Conservation (phyloP, 2,888 invertebrate species). For the Lissonota sp. region DNA sequence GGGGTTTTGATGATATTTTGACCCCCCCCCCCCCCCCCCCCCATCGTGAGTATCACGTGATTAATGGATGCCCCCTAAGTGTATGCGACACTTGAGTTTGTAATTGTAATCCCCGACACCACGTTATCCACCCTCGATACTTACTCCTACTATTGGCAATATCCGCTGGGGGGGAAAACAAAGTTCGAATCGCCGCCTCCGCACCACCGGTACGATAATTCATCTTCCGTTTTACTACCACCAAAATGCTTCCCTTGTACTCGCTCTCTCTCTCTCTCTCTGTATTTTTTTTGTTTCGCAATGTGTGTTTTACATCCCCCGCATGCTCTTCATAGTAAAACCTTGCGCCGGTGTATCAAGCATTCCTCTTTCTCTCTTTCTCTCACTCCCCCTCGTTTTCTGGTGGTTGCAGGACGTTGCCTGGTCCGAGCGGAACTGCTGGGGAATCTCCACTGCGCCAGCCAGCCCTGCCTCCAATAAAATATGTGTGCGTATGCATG, state of each 20-base stretch:
- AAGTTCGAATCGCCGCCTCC: constrained; percentile 20
- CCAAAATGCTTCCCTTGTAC: constrained; percentile 30
- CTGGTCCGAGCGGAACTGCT: constrained; percentile 61
- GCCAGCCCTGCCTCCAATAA: constrained; percentile 60
- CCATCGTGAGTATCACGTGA: too few species aligned
- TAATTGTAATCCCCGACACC: neutral
- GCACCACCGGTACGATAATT: constrained; percentile 54
- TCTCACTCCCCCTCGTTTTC: neutral
- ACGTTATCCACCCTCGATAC: constrained; percentile 18
- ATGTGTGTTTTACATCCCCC: constrained; percentile 23
- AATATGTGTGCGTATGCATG: constrained; percentile 6
- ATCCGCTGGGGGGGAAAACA: constrained; percentile 11
- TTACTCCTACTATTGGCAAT: constrained; percentile 24
- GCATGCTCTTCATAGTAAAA: constrained; percentile 12
- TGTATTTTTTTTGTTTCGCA: constrained; percentile 13
- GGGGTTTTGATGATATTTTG: too few species aligned
- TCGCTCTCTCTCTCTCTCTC: constrained; percentile 1
- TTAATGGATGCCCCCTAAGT: too few species aligned
- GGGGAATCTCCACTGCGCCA: constrained; percentile 65
- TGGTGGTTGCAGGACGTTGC: constrained; percentile 60
- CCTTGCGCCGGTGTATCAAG: too few species aligned
- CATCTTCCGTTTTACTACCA: constrained; percentile 59
- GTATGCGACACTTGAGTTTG: too few species aligned
- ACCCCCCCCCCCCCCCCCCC: too few species aligned
- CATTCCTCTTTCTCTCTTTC: too few species aligned